These are phyloP conservation scores for Junonia oenone DNA, from an alignment of 2,888 invertebrate species.

Conservation along the genomic window DNA sequence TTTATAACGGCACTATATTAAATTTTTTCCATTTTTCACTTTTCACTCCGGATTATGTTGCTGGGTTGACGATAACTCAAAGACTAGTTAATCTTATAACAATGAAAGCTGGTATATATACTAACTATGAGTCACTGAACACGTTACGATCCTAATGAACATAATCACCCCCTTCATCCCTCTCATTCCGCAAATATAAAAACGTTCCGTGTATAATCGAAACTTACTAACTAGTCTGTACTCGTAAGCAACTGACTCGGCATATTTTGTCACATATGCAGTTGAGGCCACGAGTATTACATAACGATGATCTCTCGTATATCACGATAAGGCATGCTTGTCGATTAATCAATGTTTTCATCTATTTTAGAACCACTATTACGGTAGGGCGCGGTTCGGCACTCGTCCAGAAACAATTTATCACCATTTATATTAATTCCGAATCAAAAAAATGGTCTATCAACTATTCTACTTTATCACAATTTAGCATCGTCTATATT, in stretches of 20 bases:
- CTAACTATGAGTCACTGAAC: too few species aligned
- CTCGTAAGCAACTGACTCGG: not conserved
- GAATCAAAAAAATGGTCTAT: too few species aligned
- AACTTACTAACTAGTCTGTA: not conserved
- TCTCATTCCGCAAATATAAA: too few species aligned
- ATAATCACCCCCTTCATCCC: too few species aligned
- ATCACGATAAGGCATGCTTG: conserved; percentile 15
- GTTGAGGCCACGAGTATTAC: not conserved
- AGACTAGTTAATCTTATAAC: too few species aligned
- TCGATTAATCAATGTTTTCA: conserved; percentile 20
- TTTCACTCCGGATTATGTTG: too few species aligned
- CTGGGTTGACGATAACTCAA: too few species aligned
- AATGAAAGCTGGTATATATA: too few species aligned
- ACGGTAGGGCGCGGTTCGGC: conserved; percentile 27
- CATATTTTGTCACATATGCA: not conserved
- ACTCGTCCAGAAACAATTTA: conserved; percentile 14
- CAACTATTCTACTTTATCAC: not conserved
- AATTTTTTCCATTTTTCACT: too few species aligned
- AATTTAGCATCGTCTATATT: conserved; percentile 10
- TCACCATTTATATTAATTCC: conserved; percentile 1
- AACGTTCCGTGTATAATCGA: too few species aligned
- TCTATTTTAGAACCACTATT: conserved; percentile 19
- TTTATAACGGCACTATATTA: too few species aligned
- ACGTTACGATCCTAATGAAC: too few species aligned
- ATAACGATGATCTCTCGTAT: conserved; percentile 9